Evolutionary conservation across 2,113 vertebrate genomes (phyloP), one percentile per base, ranked within the genome.

Genomic region (Microcebus lehilahytsara): DNA sequence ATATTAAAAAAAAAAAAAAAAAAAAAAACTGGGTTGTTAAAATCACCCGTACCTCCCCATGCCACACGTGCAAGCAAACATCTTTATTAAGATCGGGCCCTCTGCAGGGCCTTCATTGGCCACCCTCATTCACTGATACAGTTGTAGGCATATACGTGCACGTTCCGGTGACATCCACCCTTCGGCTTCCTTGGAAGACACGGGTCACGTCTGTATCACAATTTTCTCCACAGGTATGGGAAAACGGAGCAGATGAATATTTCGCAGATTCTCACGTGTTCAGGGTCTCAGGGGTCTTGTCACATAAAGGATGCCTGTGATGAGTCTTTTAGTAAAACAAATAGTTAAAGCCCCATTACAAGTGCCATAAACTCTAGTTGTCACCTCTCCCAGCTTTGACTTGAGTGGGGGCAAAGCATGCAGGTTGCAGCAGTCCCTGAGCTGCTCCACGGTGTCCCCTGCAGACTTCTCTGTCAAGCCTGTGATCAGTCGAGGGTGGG

Each of bases 41-140:
- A 56, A 37, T 40, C 9, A 32, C 8, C 12, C 27, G 27, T 1
- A 8, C 40, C 62, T 67, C 66, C 40, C 56, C 12, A 1, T 0
- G 4, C 3, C 40, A 53, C 69, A 66, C 4, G 11, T 58, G 78
- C 1, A 56, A 56, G 58, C 30, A 66, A 64, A 53, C 23, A 10
- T 12, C 46, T 46, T 67, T n/a, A 27, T 14, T 3, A 14, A 94
- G 62, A 6, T 51, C 42, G 11, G 10, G 22, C 3, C 37, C 23
- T 60, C 49, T 77, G 42, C 19, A 22, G 42, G 75, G 16, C 1
- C 51, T 8, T 34, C 9, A 0, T 1, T 2, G 64, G 20, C 40
- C 23, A 3, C 1, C 27, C 6, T 40, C 11, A 3, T 12, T 46
- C n/a, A 6, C 3, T 66, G 0, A 0, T 1, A 34, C 3, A 8